Percentiles rank a stretch among this genome's conserved stretches.
These are phyloP conservation scores for Drymodes brunneopygia DNA, from an alignment of 2,113 vertebrate species.

Conservation along the genomic window DNA sequence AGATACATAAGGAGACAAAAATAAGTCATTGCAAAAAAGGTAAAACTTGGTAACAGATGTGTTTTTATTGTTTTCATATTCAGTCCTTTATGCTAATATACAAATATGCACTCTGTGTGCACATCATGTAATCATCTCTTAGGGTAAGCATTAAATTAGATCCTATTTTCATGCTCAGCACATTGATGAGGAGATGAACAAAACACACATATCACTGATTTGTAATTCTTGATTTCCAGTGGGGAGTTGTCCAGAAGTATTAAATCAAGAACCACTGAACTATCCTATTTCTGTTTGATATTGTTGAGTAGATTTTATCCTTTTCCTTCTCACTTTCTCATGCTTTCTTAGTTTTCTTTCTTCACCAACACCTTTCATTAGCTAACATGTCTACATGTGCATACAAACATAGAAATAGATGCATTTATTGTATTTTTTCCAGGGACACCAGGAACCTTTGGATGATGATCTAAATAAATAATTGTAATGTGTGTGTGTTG, in stretches of 20 bases:
- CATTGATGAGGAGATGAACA: constrained; percentile 18
- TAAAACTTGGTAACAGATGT: background rate
- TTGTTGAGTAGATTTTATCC: background rate
- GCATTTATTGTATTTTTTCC: background rate
- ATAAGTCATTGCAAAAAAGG: background rate
- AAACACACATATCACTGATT: background rate
- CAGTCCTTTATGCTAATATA: background rate
- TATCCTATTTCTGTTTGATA: background rate
- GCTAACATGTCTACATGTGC: background rate
- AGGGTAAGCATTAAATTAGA: background rate
- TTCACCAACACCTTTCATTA: background rate
- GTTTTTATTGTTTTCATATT: background rate
- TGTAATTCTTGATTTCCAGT: constrained; percentile 20
- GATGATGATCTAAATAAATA: background rate
- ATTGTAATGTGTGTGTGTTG: background rate
- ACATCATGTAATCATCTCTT: background rate
- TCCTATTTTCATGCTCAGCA: background rate
- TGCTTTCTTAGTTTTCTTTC: background rate
- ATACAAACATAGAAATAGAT: background rate
- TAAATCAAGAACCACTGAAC: background rate
- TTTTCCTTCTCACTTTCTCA: background rate
- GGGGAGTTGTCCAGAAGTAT: background rate
- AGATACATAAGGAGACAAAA: background rate
- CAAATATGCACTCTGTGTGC: background rate
- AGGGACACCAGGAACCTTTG: background rate